Evolutionary conservation across 37 sponge, comb jelly and placozoan species (phyloP).

Genomic region (Lycopodina hypogea): DNA sequence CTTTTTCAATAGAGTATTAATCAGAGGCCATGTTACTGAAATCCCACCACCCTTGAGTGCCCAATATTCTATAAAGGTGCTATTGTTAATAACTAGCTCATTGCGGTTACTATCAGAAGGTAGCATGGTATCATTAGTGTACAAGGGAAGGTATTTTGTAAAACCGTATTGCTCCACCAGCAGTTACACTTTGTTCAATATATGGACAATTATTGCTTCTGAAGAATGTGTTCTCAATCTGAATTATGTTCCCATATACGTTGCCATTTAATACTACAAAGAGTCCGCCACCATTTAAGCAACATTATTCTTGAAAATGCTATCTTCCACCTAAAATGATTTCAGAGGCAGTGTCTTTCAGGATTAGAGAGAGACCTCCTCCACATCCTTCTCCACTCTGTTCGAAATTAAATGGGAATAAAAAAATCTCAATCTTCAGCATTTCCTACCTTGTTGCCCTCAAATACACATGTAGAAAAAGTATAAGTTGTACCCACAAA

Average conservation of each 20-base stretch:
- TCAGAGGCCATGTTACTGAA: conserved; percentile 10
- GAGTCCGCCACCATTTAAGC: conserved; percentile 60
- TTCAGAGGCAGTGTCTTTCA: conserved; percentile 26
- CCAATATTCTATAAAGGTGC: not conserved
- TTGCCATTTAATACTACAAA: conserved; percentile 50
- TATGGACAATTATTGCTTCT: conserved; percentile 11
- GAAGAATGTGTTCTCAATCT: not conserved
- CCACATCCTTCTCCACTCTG: conserved; percentile 36
- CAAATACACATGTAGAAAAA: conserved; percentile 17
- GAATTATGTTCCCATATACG: conserved; percentile 7
- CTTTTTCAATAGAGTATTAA: not conserved
- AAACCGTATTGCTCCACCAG: conserved; percentile 45
- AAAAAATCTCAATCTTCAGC: not conserved
- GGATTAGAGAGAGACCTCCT: conserved; percentile 61
- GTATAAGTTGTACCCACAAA: conserved; percentile 1
- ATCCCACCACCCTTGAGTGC: conserved; percentile 53
- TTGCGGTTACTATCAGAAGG: not conserved
- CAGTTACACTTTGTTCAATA: not conserved
- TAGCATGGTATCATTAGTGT: not conserved
- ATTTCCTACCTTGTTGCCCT: conserved; percentile 24
- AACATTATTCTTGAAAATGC: conserved; percentile 14
- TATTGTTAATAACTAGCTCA: not conserved
- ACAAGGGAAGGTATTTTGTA: conserved; percentile 11
- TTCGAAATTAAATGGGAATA: conserved; percentile 7
- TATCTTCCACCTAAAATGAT: conserved; percentile 23